Percentiles rank a stretch among this genome's conserved stretches.
phyloP scores from a whole-genome alignment of 2,888 invertebrate species.

The Eupithecia vulgata region DNA sequence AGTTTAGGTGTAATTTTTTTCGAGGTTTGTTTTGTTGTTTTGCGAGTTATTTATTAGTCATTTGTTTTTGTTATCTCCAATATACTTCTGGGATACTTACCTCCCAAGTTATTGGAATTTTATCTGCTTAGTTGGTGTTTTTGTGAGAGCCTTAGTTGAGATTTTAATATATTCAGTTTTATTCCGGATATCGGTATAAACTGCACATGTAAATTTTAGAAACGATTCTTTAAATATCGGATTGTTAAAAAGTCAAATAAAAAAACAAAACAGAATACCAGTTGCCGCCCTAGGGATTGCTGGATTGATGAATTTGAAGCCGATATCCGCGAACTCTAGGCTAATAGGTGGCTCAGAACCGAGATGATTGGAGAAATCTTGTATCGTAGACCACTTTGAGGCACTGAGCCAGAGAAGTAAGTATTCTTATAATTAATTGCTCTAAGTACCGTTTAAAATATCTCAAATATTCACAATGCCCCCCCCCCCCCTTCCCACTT shows the following conservation, averaged over 20 bases:
- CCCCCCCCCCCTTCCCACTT: neutral
- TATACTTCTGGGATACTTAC: neutral
- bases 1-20: slow-evolving; percentile 68
- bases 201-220: neutral
- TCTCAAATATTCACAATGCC: too few species aligned
- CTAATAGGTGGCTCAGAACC: too few species aligned
- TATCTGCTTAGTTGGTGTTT: neutral
- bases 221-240: neutral
- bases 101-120: neutral
- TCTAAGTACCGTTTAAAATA: too few species aligned
- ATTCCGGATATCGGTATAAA: neutral
- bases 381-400: too few species aligned
- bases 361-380: too few species aligned
- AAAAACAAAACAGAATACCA: too few species aligned
- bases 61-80: slow-evolving; percentile 5
- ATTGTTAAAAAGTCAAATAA: too few species aligned
- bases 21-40: slow-evolving; percentile 40
- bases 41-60: slow-evolving; percentile 23
- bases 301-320: too few species aligned
- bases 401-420: too few species aligned
- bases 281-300: too few species aligned
- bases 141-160: neutral
- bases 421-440: too few species aligned
- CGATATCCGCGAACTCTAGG: too few species aligned
- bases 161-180: neutral